phyloP scores from a whole-genome alignment of 2,888 invertebrate species.

The Linyphia triangularis region DNA sequence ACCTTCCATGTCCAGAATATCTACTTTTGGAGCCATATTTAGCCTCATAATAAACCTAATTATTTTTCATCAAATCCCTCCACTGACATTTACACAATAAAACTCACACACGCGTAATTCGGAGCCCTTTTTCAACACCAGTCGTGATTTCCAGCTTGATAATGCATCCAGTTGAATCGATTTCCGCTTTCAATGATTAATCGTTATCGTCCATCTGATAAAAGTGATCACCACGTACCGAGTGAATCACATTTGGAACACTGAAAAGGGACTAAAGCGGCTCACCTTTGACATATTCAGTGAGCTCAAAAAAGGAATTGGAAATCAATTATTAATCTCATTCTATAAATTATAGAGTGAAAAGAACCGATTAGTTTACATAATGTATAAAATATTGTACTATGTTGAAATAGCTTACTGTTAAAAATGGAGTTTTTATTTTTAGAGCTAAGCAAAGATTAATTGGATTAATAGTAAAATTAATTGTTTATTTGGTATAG shows the following conservation, averaged over 20 bases:
- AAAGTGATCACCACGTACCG: constrained; percentile 29
- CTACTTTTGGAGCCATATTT: background rate
- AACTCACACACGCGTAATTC: constrained; percentile 6
- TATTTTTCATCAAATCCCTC: background rate
- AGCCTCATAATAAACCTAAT: background rate
- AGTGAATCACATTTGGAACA: constrained; percentile 23
- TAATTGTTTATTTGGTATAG: too few relatives aligned
- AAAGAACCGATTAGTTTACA: background rate
- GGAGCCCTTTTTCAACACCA: background rate
- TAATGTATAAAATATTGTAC: constrained; percentile 1
- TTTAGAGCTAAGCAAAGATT: too few relatives aligned
- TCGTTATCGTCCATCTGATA: constrained; percentile 36
- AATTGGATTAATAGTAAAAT: too few relatives aligned
- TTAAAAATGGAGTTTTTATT: too few relatives aligned
- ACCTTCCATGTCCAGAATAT: too few relatives aligned
- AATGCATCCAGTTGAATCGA: constrained; percentile 15
- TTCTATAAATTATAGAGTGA: background rate
- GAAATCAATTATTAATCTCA: background rate
- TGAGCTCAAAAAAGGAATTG: background rate
- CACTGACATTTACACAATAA: background rate
- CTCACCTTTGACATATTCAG: constrained; percentile 39
- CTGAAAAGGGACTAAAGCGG: background rate
- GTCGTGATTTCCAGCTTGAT: background rate
- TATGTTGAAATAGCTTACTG: too few relatives aligned
- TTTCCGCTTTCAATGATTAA: constrained; percentile 37